A percentile compares a stretch with the other conserved stretches of the same genome.
Evolutionary conservation across 2,888 invertebrate species (phyloP).

Genomic region (Eurytoma californica): DNA sequence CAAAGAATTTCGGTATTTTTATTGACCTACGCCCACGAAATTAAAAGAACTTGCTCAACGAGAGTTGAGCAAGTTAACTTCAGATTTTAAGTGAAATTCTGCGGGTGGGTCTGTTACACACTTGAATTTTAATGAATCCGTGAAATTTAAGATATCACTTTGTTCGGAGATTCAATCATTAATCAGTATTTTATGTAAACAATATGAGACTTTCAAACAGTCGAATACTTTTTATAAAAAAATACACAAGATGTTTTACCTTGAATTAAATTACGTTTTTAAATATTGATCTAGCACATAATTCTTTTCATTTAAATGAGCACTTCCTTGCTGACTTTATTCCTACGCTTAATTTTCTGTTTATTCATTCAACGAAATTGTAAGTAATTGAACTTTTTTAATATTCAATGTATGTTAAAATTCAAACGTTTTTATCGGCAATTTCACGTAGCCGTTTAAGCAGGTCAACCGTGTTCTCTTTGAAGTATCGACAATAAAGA

Average conservation of each 20-base stretch:
- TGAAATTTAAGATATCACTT: conserved; percentile 8
- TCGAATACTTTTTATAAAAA: neutral
- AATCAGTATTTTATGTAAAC: conserved; percentile 22
- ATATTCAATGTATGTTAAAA: neutral
- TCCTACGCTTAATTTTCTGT: too few species aligned
- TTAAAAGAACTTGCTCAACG: conserved; percentile 34
- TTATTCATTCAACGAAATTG: neutral
- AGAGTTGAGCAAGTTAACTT: conserved; percentile 16
- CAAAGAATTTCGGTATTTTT: conserved; percentile 10
- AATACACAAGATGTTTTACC: too few species aligned
- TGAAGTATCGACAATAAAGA: too few species aligned
- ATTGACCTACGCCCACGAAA: conserved; percentile 34
- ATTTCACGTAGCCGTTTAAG: too few species aligned
- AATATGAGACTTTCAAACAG: neutral
- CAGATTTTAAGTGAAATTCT: neutral
- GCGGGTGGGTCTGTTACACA: conserved; percentile 1
- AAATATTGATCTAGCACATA: too few species aligned
- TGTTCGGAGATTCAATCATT: neutral
- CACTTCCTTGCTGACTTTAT: too few species aligned
- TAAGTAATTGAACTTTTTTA: neutral
- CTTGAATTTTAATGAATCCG: conserved; percentile 36
- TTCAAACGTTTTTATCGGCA: too few species aligned
- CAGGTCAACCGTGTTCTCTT: too few species aligned
- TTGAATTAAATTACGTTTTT: too few species aligned
- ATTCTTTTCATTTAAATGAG: too few species aligned